Base-by-base conservation (phyloP, 37 sponge, comb jelly and placozoan species). In the Trichoplax adhaerens region DNA sequence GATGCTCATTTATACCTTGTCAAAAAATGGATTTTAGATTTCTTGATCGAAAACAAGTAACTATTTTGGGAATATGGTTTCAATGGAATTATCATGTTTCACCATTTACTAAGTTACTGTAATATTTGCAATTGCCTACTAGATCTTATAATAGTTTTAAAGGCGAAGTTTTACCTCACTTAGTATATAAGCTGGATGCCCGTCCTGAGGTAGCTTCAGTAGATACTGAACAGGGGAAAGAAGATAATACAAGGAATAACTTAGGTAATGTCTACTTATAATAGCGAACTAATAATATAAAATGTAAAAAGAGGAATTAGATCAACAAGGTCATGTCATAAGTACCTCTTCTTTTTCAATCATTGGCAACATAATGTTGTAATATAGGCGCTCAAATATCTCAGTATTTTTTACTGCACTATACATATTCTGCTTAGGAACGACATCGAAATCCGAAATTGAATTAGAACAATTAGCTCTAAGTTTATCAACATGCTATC, bases 1-100 rank as follows among this genome's bases (percentile, higher is more conserved):
- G 94, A 93, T 62, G 79, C 82, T 69, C 94, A 93, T 60, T 62
- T 93, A 56, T 93, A 93, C 69, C 70, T 93, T 8, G 73, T 93
- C 64, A 78, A 77, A 53, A 68, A 73, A 7, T 77, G 84, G 78
- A 78, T 89, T 2, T 53, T 93, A 63, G 94, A 93, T 10, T 74
- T 76, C 65, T 66, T 86, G 48, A 46, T 57, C 5, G 80, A 86
- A 1, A 77, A 81, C 74, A 87, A 68, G 85, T 86, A 1, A 57
- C 73, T 50, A 7, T 4, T 29, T 29, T 29, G 29, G 29, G 29
- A 29, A 29, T 29, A 29, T 29, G 29, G 29, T 29, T 29, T 29
- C 29, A 29, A 29, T 29, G 29, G 29, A 29, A 29, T 29, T 29
- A 29, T 29, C 29, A 29, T 29, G 29, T 29, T 29, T 29, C 29